Base-by-base conservation (phyloP, 2,888 invertebrate genomes). In the Hypercompe scribonia region DNA sequence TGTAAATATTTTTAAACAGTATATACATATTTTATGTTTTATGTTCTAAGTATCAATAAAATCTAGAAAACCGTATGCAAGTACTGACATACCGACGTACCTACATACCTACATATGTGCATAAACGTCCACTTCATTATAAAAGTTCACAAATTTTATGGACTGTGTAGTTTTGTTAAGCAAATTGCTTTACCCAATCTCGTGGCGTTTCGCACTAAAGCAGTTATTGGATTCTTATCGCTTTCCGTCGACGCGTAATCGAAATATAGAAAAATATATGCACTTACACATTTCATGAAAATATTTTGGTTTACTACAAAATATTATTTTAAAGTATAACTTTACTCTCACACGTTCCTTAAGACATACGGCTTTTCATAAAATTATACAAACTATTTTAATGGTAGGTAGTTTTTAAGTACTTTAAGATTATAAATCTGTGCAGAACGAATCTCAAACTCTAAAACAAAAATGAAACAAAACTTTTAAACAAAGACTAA, bases 211-310 rank as follows among this genome's bases (percentile, higher is more conserved):
- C 79, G 80, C 82, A 84, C 85, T 88, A 87, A 90, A 90, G 75
- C 81, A 81, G 86, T 90, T 92, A 92, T 93, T 90, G 89, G 86
- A 85, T 91, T 89, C 87, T 93, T 93, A 93, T 93, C 93, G 89
- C 75, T 81, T 84, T 85, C 82, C 80, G 71, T 69, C 73, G 75
- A 76, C 76, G 72, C 74, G 70, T 78, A 79, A 73, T 81, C 77
- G 78, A 84, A 84, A 83, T 80, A 74, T 76, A 80, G 70, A 68
- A 78, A 76, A 79, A 58, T 42, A 21, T 46, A 72, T 71, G 77
- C 79, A 80, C 68, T 72, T 80, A 79, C 82, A 78, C 72, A 78
- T 81, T 78, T 76, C 68, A 79, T 78, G 79, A 78, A 77, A 83
- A 83, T 81, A 69, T 80, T 76, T 68, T 69, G 42, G 39, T 61